Base-by-base conservation (phyloP, 2,888 invertebrate species). In the Synanthedon vespiformis region DNA sequence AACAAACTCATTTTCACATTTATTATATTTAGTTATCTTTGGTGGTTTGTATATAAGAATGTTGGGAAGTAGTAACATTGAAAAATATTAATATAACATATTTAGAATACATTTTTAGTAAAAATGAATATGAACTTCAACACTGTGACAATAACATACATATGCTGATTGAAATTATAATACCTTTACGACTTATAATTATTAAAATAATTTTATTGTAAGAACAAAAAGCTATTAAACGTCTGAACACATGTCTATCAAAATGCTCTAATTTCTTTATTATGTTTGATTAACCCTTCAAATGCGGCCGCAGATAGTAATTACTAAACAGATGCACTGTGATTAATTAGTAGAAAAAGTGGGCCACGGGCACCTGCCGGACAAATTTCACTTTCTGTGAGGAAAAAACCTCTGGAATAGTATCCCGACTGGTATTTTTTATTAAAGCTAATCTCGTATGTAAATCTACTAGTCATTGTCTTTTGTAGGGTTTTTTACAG, bases 201-300 rank as follows among this genome's bases (percentile, higher is more conserved):
- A 34, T 34, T 34, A 10, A 6, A 34, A 34, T 34, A 34, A 34
- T 34, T 34, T 22, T 22, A 22, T 5, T 22, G 5, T 22, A 22
- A 22, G 14, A 13, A 48, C 13, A 48, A 16, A 51, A 41, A 51
- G 40, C 22, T n/a, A n/a, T n/a, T n/a, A n/a, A 51, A 51, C 8
- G 5, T 22, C 34, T 34, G 34, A 44, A 51, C 40, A 51, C 79
- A 81, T 80, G 80, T 63, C 76, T 72, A 64, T 71, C 73, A 64
- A 63, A 57, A 53, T 57, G 57, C 58, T 71, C 77, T 84, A 85
- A 86, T 86, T 82, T 80, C 85, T 86, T 85, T 84, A 86, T 85
- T 84, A 82, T 82, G 77, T 85, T 85, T 86, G 84, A 86, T 83
- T 83, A 85, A 82, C 83, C 84, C 85, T 82, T 84, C 77, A 79